These are phyloP conservation scores for Limnodromus scolopaceus DNA, from an alignment of 2,797 vertebrate species.

Conservation along the genomic window DNA sequence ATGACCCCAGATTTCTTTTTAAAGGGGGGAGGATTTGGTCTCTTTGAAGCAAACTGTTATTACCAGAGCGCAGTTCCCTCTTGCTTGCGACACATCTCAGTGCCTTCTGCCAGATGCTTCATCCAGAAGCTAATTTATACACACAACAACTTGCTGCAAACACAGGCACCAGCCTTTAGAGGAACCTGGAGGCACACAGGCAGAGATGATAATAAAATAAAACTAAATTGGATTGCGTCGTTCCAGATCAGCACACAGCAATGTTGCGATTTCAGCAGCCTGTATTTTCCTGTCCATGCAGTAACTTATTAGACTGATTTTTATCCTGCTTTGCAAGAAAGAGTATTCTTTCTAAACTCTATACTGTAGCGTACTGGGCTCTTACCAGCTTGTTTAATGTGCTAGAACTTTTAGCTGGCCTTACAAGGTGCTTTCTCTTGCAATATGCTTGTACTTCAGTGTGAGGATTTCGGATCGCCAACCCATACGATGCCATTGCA, in stretches of 20 bases:
- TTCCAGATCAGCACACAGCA: neutral
- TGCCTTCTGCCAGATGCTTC: neutral
- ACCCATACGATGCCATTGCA: neutral
- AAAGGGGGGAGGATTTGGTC: neutral
- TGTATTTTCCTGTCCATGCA: neutral
- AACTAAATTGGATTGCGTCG: neutral
- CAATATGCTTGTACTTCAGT: neutral
- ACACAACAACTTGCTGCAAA: neutral
- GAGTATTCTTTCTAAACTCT: neutral
- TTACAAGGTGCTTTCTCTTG: neutral
- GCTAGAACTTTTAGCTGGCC: neutral
- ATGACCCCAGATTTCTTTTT: rapidly evolving
- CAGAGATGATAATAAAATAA: neutral
- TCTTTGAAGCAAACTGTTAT: neutral
- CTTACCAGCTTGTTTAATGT: neutral
- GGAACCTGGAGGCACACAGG: neutral
- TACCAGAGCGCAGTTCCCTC: neutral
- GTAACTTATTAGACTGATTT: neutral
- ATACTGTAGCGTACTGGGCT: neutral
- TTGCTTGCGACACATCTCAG: neutral
- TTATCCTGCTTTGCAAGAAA: neutral
- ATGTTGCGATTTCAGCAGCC: neutral
- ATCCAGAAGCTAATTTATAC: neutral
- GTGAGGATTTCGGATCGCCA: neutral
- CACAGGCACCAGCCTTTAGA: neutral